A percentile compares a stretch with the other conserved stretches of the same genome.
Conservation (phyloP, 1,140 invertebrate genomes). For the Adelges cooleyi region DNA sequence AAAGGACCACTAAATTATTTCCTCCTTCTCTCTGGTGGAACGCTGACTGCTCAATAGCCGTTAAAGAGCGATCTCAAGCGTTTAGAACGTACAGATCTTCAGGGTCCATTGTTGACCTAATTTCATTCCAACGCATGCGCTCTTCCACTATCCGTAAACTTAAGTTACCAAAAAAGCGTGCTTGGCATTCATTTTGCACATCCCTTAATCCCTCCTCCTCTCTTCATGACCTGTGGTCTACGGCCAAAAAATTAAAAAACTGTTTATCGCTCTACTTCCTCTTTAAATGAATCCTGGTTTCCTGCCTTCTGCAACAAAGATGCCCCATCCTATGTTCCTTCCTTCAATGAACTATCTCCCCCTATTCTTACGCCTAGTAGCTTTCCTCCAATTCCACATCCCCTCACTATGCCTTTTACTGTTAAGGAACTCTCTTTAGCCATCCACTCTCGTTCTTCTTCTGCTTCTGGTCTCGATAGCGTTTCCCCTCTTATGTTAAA, state of each 20-base stretch:
- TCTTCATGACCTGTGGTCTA: neutral
- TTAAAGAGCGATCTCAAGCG: neutral
- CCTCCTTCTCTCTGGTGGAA: neutral
- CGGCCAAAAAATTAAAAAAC: neutral
- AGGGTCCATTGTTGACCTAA: neutral
- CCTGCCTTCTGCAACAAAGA: too few relatives aligned
- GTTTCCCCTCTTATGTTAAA: too few relatives aligned
- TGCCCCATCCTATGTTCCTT: too few relatives aligned
- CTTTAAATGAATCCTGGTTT: neutral
- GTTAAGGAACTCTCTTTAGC: too few relatives aligned
- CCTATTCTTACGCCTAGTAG: too few relatives aligned
- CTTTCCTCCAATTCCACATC: too few relatives aligned
- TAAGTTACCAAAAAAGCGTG: neutral
- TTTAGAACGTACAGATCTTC: neutral
- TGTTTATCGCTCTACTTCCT: neutral
- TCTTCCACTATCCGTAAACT: neutral
- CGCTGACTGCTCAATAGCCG: neutral
- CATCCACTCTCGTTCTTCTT: too few relatives aligned
- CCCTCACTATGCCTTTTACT: too few relatives aligned
- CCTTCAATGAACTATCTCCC: too few relatives aligned
- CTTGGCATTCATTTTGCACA: neutral
- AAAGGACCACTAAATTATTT: too few relatives aligned
- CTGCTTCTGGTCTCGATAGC: too few relatives aligned
- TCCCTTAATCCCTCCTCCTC: neutral
- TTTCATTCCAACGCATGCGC: neutral